phyloP scores from a whole-genome alignment of 2,113 vertebrate genomes.

The Sus scrofa region T2T-Sscrofa CM000812.6:25828501-25829000 shows the following conservation, averaged over 20 bases:
- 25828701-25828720: neutral
- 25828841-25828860: constrained; percentile 11
- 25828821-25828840: neutral
- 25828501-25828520: neutral
- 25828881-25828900: neutral
- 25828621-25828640: neutral
- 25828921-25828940: neutral
- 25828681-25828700: neutral
- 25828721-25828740: neutral
- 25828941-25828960: neutral
- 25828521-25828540: neutral
- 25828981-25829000: neutral
- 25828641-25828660: neutral
- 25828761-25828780: constrained; percentile 7
- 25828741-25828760: neutral
- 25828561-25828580: neutral
- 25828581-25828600: neutral
- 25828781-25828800: neutral
- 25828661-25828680: neutral
- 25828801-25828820: neutral
- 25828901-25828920: neutral
- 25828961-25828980: constrained; percentile 4
- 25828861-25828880: neutral
- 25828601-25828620: neutral
- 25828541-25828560: neutral